Evolutionary conservation across 2,113 vertebrate species (phyloP), one percentile per base, ranked within the genome.

Genomic region (Antennarius striatus): DNA sequence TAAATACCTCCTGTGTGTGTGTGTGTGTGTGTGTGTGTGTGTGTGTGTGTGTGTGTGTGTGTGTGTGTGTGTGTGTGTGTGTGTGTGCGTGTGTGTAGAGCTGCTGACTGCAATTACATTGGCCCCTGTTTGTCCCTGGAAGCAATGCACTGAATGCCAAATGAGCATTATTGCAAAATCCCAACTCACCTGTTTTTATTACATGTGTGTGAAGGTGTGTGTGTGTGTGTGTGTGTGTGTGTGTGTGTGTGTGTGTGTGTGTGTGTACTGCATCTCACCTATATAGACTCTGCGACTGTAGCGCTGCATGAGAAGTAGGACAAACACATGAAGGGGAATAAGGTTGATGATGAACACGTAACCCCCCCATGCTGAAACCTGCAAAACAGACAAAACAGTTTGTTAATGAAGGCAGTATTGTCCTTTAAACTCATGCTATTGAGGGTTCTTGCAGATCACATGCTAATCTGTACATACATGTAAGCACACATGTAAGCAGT

Each of bases 281-380:
- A 99, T 99, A 83, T 99, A 99, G 78, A 99, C 94, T 89, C 97
- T 94, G 67, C 92, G 93, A 94, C 98, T 99, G 88, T 95, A 99
- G 69, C 98, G 95, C 86, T 99, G 97, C 98, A 99, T 99, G 81
- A 99, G 92, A 71, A 99, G 88, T 69, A 99, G 92, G 65, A 95
- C 97, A 89, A 99, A 99, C 58, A 99, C 98, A 75, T 99, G 98
- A 79, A 99, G 94, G 17, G 97, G 98, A 86, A 99, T 99, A 85
- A 99, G 94, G 90, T 99, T 99, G 94, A 99, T 99, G 79, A 99
- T 99, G 75, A 99, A 99, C 71, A 98, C 96, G 63, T 98, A 98
- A 64, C 98, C 98, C 87, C 98, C 98, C 98, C 98, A 99, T n/a
- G 97, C 98, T 51, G 98, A 99, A 66, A 99, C 96, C 96, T 99